phyloP scores from a whole-genome alignment of 2,797 vertebrate genomes.

The Natrix natrix region DNA sequence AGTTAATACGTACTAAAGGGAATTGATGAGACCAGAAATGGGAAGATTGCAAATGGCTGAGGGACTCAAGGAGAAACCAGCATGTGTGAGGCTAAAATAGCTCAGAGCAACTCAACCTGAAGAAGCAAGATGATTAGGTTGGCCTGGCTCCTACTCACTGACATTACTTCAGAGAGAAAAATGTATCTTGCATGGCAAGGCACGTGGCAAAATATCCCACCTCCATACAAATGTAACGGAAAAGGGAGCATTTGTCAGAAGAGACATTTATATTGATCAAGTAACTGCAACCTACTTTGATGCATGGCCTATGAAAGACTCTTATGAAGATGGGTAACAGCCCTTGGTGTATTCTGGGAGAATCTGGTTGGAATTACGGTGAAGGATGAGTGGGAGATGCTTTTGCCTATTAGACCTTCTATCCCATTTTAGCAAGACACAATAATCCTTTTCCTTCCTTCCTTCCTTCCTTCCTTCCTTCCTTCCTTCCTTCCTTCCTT shows the following conservation, averaged over 20 bases:
- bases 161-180: conserved; percentile 3
- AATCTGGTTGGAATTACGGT: not conserved
- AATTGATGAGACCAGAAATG: conserved; percentile 37
- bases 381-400: not conserved
- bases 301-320: conserved; percentile 13
- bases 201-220: not conserved
- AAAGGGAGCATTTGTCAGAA: not conserved
- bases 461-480: not conserved
- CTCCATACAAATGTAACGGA: not conserved
- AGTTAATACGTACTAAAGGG: conserved; percentile 34
- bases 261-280: conserved; percentile 26
- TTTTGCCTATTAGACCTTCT: not conserved
- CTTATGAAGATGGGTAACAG: not conserved
- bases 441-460: not conserved
- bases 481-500: not conserved
- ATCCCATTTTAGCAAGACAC: not conserved
- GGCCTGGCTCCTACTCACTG: conserved; percentile 46
- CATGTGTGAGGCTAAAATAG: conserved; percentile 37
- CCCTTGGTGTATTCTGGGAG: not conserved
- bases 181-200: not conserved
- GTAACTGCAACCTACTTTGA: conserved; percentile 15
- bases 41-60: conserved; percentile 43
- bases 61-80: conserved; percentile 6
- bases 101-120: conserved; percentile 32
- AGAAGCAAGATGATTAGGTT: conserved; percentile 42